Base-by-base conservation (phyloP, 1,140 invertebrate genomes). In the Adoxophyes honmai region DNA sequence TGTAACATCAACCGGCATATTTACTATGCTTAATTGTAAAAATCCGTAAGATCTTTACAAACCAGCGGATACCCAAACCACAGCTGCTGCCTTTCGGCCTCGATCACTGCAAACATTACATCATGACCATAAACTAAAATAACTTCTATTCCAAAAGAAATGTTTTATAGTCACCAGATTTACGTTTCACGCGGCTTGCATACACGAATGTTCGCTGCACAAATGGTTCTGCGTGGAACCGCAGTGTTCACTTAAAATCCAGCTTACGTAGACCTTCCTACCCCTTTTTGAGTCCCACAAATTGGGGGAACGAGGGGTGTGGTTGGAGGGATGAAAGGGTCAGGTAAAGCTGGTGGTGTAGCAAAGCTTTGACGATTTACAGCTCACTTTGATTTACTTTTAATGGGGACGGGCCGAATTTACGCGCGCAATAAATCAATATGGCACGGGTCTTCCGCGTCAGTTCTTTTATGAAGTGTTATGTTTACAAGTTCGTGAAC, bases 361-460 rank as follows among this genome's bases (percentile, higher is more conserved):
- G 42, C 21, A 48, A 14, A 16, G 39, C 61, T 66, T 66, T 66
- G 67, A 68, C 66, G 63, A 70, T 66, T 66, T 69, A 69, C 63
- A 59, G 57, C 63, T 53, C 53, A 62, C 67, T 66, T 66, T 66
- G 64, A 66, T 66, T 66, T 66, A 66, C 60, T 66, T 59, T 66
- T 59, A 66, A 62, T 60, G 64, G 64, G 38, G 53, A 36, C 56
- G 35, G 51, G 37, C 58, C 34, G 52, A 70, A 73, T 66, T 70
- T 70, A 68, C 68, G 64, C 59, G 57, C 56, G 54, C 51, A 34
- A 59, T 73, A 73, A 68, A 73, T 73, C 71, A 73, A 73, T 64
- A 67, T 61, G 64, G 64, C 62, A 42, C 39, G 58, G n/a, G 34
- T 53, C 33, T 37, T 38, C 44, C 21, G 52, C 21, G 37, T 42